phyloP scores from a whole-genome alignment of 2,797 vertebrate species.

The Adelosebastes latens region DNA sequence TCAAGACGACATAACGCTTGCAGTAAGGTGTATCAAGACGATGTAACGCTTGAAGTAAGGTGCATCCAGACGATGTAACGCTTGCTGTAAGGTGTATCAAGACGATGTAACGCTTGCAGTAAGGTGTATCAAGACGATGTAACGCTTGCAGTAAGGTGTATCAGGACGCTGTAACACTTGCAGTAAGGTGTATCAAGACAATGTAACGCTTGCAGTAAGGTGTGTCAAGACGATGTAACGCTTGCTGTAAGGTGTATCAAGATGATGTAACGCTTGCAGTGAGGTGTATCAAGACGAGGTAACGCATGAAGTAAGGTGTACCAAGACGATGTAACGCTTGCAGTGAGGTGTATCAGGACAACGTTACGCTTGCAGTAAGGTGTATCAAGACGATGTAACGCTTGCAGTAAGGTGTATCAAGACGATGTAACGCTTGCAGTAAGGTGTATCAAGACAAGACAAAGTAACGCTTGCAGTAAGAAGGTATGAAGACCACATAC shows the following conservation, averaged over 20 bases:
- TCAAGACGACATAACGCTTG: no score
- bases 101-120: accelerated
- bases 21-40: accelerated
- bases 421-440: neutral
- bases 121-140: neutral
- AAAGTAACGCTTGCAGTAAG: neutral
- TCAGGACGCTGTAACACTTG: accelerated
- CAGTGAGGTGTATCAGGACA: neutral
- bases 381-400: no score
- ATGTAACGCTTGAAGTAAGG: no score
- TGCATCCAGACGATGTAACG: neutral
- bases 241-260: neutral
- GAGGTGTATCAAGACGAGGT: neutral
- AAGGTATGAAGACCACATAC: neutral
- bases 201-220: neutral
- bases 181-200: neutral
- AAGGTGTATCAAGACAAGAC: neutral
- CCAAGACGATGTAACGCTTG: neutral
- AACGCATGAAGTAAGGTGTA: neutral
- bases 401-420: no score
- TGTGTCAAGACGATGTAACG: neutral
- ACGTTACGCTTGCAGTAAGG: no score
- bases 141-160: neutral
- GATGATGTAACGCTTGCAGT: neutral
- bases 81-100: neutral